Evolutionary conservation across 2,797 vertebrate genomes (phyloP).

Genomic region (Strix occidentalis): DNA sequence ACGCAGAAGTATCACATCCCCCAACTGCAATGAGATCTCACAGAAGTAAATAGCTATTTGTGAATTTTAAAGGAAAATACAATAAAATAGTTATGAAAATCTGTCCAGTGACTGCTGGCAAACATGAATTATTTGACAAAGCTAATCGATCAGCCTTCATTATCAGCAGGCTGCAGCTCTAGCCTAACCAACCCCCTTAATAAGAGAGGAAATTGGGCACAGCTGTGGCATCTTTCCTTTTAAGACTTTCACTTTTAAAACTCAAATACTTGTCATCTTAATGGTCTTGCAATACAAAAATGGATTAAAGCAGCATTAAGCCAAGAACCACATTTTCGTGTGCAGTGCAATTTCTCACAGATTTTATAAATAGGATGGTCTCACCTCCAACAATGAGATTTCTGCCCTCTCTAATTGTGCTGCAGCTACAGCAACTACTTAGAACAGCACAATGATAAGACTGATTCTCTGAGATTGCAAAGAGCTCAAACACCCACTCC

Average conservation of each 20-base stretch:
- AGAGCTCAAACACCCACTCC: background rate
- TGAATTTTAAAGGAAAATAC: conserved; percentile 8
- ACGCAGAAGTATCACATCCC: background rate
- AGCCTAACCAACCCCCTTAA: background rate
- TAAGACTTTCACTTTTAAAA: background rate
- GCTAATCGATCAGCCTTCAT: background rate
- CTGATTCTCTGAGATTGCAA: background rate
- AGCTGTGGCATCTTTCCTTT: background rate
- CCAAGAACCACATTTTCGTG: background rate
- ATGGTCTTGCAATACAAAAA: background rate
- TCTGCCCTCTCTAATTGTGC: background rate
- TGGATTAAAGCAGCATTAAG: background rate
- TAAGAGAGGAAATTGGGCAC: background rate
- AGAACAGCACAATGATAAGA: background rate
- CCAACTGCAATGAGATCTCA: background rate
- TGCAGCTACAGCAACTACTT: background rate
- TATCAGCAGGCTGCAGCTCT: background rate
- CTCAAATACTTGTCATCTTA: background rate
- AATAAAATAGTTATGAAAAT: background rate
- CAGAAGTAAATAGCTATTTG: background rate
- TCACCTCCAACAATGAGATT: background rate
- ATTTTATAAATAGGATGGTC: background rate
- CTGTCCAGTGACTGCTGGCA: background rate
- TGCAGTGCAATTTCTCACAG: background rate
- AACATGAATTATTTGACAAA: background rate